Evolutionary conservation across 2,888 invertebrate species (phyloP).

Genomic region (Drosophila paucipuncta): DNA sequence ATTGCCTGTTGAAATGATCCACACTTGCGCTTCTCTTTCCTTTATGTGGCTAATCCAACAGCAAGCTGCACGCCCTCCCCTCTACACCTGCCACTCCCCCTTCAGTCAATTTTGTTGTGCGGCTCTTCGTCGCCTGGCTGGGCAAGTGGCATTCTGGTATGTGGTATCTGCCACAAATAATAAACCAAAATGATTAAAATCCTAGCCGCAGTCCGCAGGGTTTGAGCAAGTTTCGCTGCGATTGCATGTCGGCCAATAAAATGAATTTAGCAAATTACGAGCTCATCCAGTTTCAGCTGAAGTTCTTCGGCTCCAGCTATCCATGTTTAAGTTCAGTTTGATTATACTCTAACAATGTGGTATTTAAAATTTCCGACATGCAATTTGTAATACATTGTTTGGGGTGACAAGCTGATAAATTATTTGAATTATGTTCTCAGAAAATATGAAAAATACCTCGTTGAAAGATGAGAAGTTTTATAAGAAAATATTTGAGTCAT

Average conservation of each 20-base stretch:
- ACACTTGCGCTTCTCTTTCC: not conserved
- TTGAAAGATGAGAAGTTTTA: not conserved
- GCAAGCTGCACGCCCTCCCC: slow-evolving; percentile 17
- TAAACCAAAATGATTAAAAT: slow-evolving; percentile 79
- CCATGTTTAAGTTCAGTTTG: slow-evolving; percentile 34
- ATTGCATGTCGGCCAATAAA: slow-evolving; percentile 81
- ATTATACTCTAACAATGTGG: slow-evolving; percentile 37
- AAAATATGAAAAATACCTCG: not conserved
- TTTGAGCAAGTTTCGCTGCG: slow-evolving; percentile 33
- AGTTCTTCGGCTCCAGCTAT: slow-evolving; percentile 8
- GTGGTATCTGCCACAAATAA: slow-evolving; percentile 72
- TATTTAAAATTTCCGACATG: not conserved
- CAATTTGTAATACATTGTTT: not conserved
- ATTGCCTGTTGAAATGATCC: slow-evolving; percentile 46
- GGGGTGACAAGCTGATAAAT: not conserved
- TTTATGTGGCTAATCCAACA: slow-evolving; percentile 36
- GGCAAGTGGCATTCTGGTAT: slow-evolving; percentile 40
- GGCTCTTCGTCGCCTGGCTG: slow-evolving; percentile 5
- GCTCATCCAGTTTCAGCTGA: slow-evolving; percentile 54
- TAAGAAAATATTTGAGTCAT: not conserved
- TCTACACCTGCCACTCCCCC: not conserved
- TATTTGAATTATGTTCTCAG: not conserved
- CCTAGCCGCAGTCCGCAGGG: slow-evolving; percentile 36
- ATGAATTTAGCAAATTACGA: slow-evolving; percentile 80
- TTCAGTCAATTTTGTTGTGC: not conserved